Evolutionary conservation across 2,113 vertebrate species (phyloP).

Genomic region (Boleophthalmus pectinirostris): DNA sequence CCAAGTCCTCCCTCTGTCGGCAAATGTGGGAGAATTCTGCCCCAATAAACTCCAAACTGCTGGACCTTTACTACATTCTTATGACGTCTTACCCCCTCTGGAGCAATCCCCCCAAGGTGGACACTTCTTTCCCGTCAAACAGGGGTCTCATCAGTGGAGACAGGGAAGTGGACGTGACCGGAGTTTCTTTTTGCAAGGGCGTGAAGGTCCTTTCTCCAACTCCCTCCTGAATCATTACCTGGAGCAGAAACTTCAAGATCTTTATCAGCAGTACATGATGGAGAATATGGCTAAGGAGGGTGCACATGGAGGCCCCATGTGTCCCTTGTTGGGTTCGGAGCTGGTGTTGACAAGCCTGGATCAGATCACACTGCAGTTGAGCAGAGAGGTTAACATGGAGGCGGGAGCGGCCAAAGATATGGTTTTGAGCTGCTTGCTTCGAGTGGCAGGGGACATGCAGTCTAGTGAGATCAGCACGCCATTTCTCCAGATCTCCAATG

Average conservation of each 20-base stretch:
- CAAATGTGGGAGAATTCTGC: conserved; percentile 70
- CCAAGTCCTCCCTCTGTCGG: conserved; percentile 87
- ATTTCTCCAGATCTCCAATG: conserved; percentile 88
- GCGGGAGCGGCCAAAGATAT: conserved; percentile 90
- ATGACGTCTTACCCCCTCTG: conserved; percentile 82
- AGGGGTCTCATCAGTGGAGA: conserved; percentile 82
- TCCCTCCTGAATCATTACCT: conserved; percentile 90
- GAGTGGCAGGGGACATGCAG: conserved; percentile 83
- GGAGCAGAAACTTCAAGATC: conserved; percentile 90
- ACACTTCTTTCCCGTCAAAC: conserved; percentile 54
- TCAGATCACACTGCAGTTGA: conserved; percentile 91
- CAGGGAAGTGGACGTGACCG: conserved; percentile 80
- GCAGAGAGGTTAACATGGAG: conserved; percentile 89
- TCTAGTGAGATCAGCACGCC: conserved; percentile 94
- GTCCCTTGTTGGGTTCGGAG: conserved; percentile 87
- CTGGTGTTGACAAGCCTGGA: conserved; percentile 89
- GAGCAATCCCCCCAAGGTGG: conserved; percentile 67
- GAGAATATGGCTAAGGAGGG: conserved; percentile 78
- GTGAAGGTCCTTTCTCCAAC: conserved; percentile 89
- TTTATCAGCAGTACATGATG: conserved; percentile 94
- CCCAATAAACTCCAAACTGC: conserved; percentile 65
- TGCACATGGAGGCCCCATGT: conserved; percentile 66
- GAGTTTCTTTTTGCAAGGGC: conserved; percentile 80
- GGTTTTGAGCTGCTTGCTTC: conserved; percentile 87
- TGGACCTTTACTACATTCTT: conserved; percentile 89